Conservation (phyloP, 2,888 invertebrate genomes). For the Diadromus collaris region DNA sequence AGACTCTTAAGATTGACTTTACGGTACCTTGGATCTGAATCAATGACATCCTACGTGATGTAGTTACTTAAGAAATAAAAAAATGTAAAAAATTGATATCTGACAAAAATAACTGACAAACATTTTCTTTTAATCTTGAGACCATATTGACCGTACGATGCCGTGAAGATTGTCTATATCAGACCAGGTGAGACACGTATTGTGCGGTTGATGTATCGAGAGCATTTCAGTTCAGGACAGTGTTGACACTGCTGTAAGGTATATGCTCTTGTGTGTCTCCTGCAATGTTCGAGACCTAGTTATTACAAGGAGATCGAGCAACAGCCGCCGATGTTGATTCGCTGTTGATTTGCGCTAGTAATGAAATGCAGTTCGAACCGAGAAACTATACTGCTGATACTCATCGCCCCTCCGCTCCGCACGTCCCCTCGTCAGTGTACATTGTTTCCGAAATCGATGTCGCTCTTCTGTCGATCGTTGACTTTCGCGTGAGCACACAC, state of each 20-base stretch:
- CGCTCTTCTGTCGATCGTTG: neutral
- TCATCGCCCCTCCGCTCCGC: no score
- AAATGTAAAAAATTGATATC: no score
- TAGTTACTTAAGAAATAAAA: no score
- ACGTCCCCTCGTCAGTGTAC: neutral
- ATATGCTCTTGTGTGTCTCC: neutral
- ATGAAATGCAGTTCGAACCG: constrained; percentile 1
- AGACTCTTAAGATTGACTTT: no score
- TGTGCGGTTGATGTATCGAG: neutral
- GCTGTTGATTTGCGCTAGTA: constrained; percentile 12
- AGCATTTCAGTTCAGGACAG: neutral
- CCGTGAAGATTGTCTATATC: no score
- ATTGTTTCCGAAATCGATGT: neutral
- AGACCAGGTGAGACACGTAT: neutral
- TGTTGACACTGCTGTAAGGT: neutral
- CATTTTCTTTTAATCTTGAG: no score
- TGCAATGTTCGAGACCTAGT: constrained; percentile 15
- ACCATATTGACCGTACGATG: no score
- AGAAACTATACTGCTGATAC: constrained; percentile 15
- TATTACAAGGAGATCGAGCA: constrained; percentile 20
- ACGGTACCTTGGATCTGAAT: no score
- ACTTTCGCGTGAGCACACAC: neutral
- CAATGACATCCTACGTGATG: no score
- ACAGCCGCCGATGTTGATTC: constrained; percentile 16
- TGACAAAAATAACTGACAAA: no score